Base-by-base conservation (phyloP, 2,888 invertebrate genomes). In the Oscheius sp. region DNA sequence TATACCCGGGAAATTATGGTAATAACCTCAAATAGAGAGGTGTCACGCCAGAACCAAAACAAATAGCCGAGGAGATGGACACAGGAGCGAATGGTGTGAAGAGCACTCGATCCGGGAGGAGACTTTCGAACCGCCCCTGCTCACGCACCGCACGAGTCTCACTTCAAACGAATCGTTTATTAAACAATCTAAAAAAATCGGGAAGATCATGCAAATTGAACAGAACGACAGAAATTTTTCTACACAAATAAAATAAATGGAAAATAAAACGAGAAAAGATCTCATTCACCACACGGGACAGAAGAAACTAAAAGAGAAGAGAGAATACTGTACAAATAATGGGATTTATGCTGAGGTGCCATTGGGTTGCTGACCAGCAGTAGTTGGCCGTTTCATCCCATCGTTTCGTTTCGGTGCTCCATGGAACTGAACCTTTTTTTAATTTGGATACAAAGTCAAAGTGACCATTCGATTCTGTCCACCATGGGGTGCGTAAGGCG, bases 81-180 rank as follows among this genome's bases (percentile, higher is more conserved):
- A 15, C 42, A 42, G 4, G 27, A 6, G 39, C 25, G 39, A 15
- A 15, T 29, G 45, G 61, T 61, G 61, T 61, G 61, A 61, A 61
- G 61, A 42, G 61, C 61, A 61, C 61, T 61, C 61, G 61, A 61
- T 45, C 45, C 57, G 34, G 57, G 37, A 37, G 57, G 57, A 34
- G 34, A 57, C 57, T 31, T 55, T n/a, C n/a, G n/a, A n/a, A 27
- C 61, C 42, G 42, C 25, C 53, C 31, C 15, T 12, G 61, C 23
- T 45, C 61, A 61, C 42, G 61, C 61, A 45, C 61, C 45, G n/a
- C 61, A 61, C 61, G 61, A 61, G 23, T 23, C 55, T 31, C 31
- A 53, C 17, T 46, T 10, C 8, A 37, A 37, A 46, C 8, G 46
- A 6, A n/a, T 46, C 20, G 46, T 48, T 55, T 55, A 55, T 55